Percentiles rank a stretch among this genome's conserved stretches.
Evolutionary conservation across 2,888 invertebrate species (phyloP).

Genomic region (Nephrotoma appendiculata): DNA sequence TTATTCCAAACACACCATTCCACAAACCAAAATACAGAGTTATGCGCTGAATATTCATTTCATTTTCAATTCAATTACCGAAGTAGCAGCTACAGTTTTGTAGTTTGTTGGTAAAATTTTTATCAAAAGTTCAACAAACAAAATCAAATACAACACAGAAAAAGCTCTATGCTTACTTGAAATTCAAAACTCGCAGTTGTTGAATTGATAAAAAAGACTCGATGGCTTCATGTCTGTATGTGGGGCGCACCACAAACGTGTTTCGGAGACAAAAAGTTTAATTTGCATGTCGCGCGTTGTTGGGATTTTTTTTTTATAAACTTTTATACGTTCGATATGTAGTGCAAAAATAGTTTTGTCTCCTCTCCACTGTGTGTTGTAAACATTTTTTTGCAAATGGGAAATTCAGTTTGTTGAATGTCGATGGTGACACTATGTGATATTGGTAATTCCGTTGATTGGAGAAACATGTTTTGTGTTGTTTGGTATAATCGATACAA

Average conservation of each 20-base stretch:
- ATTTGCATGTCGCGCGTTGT: background rate
- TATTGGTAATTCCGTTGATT: background rate
- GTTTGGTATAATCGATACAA: no score
- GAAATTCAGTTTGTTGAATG: background rate
- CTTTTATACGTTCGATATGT: background rate
- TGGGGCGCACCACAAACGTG: background rate
- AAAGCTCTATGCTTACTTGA: background rate
- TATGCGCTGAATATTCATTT: background rate
- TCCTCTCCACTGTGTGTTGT: background rate
- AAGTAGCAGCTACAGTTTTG: background rate
- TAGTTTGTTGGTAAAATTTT: background rate
- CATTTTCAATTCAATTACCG: background rate
- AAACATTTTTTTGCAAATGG: background rate
- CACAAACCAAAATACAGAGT: background rate
- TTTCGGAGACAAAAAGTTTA: background rate
- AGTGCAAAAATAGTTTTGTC: background rate
- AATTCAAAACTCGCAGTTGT: background rate
- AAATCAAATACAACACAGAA: background rate
- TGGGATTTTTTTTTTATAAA: background rate
- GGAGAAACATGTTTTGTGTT: background rate
- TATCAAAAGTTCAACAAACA: background rate
- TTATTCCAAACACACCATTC: background rate
- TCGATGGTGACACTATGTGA: background rate
- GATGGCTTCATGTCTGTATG: background rate
- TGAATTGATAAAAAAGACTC: background rate